These are phyloP conservation scores for Miltochrista miniata DNA, from an alignment of 2,888 invertebrate genomes.

Conservation along the genomic window DNA sequence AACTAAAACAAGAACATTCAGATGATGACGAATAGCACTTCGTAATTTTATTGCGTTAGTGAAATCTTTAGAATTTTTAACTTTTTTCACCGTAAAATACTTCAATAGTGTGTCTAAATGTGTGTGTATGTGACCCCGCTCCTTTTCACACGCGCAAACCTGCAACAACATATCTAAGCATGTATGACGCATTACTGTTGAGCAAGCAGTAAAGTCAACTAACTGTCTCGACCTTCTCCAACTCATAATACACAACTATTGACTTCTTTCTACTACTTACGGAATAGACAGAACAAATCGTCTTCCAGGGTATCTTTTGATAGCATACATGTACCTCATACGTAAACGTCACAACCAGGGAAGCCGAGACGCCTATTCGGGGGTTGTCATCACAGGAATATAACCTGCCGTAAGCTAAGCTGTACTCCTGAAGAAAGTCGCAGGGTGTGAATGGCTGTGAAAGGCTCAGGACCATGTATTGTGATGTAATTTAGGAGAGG, in stretches of 20 bases:
- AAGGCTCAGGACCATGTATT: too few relatives aligned
- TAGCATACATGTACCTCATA: neutral
- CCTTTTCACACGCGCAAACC: neutral
- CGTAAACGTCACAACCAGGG: too few relatives aligned
- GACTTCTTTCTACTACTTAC: neutral
- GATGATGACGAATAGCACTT: too few relatives aligned
- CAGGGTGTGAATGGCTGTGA: too few relatives aligned
- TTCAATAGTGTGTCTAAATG: neutral
- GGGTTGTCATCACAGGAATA: too few relatives aligned
- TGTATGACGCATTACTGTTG: neutral
- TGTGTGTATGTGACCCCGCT: neutral
- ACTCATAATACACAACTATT: neutral
- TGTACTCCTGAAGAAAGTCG: too few relatives aligned
- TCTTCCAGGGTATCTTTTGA: neutral
- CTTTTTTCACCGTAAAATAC: neutral
- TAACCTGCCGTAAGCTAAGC: too few relatives aligned
- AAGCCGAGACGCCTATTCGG: too few relatives aligned
- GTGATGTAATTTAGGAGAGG: too few relatives aligned
- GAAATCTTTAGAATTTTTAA: neutral
- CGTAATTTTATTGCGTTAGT: neutral
- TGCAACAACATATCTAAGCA: neutral
- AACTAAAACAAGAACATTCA: too few relatives aligned
- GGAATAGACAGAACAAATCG: neutral
- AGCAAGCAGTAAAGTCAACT: neutral
- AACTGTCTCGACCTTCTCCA: neutral